Base-by-base conservation (phyloP, 1,140 invertebrate species). In the Drosophila sp. region DNA sequence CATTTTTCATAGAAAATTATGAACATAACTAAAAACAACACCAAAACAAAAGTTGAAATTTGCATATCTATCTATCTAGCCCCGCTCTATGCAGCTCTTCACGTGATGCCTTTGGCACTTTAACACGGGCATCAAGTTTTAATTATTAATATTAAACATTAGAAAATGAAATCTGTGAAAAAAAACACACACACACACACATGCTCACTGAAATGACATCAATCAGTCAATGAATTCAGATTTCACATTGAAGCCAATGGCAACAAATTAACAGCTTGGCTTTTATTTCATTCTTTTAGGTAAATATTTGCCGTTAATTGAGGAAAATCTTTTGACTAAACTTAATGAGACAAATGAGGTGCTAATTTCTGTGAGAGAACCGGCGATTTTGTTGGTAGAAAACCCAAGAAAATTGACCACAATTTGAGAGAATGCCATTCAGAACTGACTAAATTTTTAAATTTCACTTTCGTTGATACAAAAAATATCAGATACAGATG, bases 1-100 rank as follows among this genome's bases (percentile, higher is more conserved):
- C 68, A 89, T 86, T 89, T 83, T 86, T 86, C 79, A 87, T 87
- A 87, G 76, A 80, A 86, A 86, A 86, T 87, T 82, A 86, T 82
- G 61, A 87, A 87, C 79, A 75, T 32, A 55, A 33, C 57, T 57
- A 74, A 41, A 71, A 57, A 50, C 29, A 76, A 87, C 60, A 72
- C 60, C 57, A 17, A 27, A 82, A 79, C 64, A 79, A 68, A 75
- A 50, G 56, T 47, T 23, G 33, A 76, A 76, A 86, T 86, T 87
- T 86, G 79, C 84, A 86, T 86, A 86, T 77, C 66, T 57, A 60
- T 68, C n/a, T 3, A 17, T 17, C 17, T 17, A 17, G 0, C 17
- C 40, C 40, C 40, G 40, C 11, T 41, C 11, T n/a, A 3, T 50
- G 44, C 23, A 50, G 7, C 23, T 50, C 23, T 10, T 50, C 44